Conservation (phyloP, 2,888 invertebrate species). For the Sarcophaga variegata region DNA sequence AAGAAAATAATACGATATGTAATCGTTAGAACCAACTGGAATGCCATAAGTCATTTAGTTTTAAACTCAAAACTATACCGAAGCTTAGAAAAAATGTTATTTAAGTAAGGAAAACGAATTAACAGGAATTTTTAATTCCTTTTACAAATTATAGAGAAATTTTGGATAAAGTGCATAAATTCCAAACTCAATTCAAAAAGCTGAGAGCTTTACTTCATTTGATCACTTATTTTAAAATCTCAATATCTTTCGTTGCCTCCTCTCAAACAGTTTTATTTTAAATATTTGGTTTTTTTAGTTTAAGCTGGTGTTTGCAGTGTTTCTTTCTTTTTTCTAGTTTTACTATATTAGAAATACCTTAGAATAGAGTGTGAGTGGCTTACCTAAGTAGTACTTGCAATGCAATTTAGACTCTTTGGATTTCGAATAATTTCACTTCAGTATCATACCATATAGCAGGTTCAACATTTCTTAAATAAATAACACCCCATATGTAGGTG, state of each 20-base stretch:
- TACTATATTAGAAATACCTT: neutral
- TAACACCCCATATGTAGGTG: slow-evolving; percentile 99
- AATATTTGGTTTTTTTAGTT: neutral
- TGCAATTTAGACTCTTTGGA: slow-evolving; percentile 92
- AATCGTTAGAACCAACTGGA: too few relatives aligned
- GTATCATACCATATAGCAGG: slow-evolving; percentile 99
- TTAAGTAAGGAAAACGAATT: too few relatives aligned
- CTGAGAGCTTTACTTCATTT: neutral
- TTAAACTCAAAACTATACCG: too few relatives aligned
- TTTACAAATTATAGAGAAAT: too few relatives aligned
- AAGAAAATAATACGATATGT: too few relatives aligned
- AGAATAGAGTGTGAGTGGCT: neutral
- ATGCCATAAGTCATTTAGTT: too few relatives aligned
- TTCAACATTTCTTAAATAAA: slow-evolving; percentile 98
- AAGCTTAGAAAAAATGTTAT: too few relatives aligned
- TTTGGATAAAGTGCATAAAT: too few relatives aligned
- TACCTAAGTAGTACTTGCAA: slow-evolving; percentile 18
- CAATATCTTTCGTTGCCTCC: slow-evolving; percentile 11
- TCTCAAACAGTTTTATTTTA: neutral
- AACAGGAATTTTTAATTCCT: too few relatives aligned
- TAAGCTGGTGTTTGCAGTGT: neutral
- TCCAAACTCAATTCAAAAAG: too few relatives aligned
- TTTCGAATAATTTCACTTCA: slow-evolving; percentile 99
- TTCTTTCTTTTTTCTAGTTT: neutral
- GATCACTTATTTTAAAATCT: slow-evolving; percentile 8